Evolutionary conservation across 2,797 vertebrate species (phyloP).

Genomic region (Acomys russatus): DNA sequence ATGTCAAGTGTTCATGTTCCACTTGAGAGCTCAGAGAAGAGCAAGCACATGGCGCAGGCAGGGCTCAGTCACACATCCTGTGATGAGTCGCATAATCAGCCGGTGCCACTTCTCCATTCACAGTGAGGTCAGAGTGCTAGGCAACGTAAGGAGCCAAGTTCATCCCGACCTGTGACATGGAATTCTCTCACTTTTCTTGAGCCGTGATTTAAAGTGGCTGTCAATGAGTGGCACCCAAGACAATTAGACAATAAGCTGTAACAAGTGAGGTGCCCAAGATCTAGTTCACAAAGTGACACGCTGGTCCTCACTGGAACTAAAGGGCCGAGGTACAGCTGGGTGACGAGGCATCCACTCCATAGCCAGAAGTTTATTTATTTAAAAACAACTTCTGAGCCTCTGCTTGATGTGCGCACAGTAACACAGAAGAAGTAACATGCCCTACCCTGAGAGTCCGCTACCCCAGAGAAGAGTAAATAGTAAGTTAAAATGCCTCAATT

Average conservation of each 20-base stretch:
- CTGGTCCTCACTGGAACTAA: not conserved
- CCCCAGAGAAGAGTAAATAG: not conserved
- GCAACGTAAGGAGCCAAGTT: not conserved
- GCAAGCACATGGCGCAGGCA: not conserved
- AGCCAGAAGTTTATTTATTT: conserved; percentile 8
- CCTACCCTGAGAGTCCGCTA: not conserved
- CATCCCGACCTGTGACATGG: not conserved
- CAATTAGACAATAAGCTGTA: not conserved
- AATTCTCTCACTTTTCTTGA: not conserved
- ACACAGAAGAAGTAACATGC: not conserved
- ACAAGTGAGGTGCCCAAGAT: not conserved
- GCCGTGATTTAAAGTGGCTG: not conserved
- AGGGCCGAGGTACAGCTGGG: not conserved
- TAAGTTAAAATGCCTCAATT: not conserved
- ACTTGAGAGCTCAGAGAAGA: not conserved
- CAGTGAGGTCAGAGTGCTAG: not conserved
- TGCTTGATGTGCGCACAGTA: not conserved
- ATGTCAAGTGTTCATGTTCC: not conserved
- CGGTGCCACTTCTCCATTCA: too few species aligned
- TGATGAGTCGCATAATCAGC: not conserved
- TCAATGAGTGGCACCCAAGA: not conserved
- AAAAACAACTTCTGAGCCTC: not conserved
- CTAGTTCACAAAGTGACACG: not conserved
- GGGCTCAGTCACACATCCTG: not conserved
- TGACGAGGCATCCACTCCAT: not conserved